Evolutionary conservation across 2,113 vertebrate genomes (phyloP).

Genomic region (Actenoides hombroni): DNA sequence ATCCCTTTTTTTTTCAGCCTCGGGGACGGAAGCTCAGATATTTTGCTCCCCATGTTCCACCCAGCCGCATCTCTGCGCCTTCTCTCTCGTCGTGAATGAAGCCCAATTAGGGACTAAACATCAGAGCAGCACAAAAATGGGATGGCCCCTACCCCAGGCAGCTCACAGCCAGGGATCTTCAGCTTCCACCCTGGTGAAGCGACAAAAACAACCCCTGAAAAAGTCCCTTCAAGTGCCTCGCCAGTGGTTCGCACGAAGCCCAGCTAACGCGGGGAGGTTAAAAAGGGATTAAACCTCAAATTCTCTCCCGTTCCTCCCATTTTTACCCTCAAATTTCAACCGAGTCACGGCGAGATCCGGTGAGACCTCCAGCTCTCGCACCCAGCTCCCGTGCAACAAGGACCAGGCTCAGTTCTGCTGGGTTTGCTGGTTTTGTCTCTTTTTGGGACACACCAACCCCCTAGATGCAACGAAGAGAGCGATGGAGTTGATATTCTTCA

Average conservation of each 20-base stretch:
- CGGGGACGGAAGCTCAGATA: neutral
- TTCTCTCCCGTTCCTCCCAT: neutral
- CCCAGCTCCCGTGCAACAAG: neutral
- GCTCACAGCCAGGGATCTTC: neutral
- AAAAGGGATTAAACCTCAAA: neutral
- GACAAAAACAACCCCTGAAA: slow-evolving; percentile 12
- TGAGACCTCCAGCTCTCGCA: neutral
- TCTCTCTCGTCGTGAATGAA: neutral
- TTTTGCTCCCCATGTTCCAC: neutral
- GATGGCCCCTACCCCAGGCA: neutral
- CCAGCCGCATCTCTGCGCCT: rapidly evolving
- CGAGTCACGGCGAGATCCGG: neutral
- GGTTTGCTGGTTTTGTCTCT: neutral
- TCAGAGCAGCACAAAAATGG: neutral
- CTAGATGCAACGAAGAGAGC: neutral
- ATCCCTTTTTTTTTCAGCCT: neutral
- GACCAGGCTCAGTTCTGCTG: neutral
- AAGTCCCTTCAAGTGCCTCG: neutral
- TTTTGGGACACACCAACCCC: neutral
- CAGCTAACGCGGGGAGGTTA: neutral
- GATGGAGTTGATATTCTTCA: rapidly evolving
- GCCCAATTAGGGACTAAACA: neutral
- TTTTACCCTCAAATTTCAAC: neutral
- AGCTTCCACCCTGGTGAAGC: neutral
- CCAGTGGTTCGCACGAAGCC: neutral